phyloP scores from a whole-genome alignment of 2,797 vertebrate genomes.

The Phoebastria nigripes region DNA sequence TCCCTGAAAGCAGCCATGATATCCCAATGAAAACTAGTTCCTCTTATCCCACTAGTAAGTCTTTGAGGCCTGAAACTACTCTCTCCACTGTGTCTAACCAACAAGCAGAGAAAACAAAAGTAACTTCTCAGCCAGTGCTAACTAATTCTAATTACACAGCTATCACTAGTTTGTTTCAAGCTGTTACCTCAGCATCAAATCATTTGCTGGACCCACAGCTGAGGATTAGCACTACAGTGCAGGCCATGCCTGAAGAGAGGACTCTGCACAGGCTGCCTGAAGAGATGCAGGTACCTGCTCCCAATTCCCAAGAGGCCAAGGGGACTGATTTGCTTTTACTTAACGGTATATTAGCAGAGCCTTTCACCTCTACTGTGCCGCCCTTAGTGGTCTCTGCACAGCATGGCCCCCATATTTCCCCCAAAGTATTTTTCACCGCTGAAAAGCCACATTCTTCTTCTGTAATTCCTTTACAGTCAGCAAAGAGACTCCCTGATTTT shows the following conservation, averaged over 20 bases:
- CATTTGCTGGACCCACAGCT: fast-evolving
- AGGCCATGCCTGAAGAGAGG: background rate
- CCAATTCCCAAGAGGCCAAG: background rate
- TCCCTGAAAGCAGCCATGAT: background rate
- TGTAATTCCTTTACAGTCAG: background rate
- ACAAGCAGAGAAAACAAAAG: background rate
- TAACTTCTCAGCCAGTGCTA: background rate
- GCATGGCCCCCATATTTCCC: background rate
- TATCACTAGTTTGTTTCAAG: background rate
- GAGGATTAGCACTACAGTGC: background rate
- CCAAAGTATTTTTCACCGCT: background rate
- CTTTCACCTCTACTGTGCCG: background rate
- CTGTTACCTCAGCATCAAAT: background rate
- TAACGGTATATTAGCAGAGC: background rate
- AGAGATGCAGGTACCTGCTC: background rate
- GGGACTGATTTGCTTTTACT: background rate
- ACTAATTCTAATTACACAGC: background rate
- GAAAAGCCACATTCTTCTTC: background rate
- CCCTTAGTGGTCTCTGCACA: background rate
- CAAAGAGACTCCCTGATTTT: background rate
- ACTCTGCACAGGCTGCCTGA: background rate
- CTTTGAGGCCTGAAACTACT: background rate
- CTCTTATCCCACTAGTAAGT: background rate
- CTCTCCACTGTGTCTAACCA: background rate
- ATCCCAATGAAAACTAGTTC: background rate